Conservation (phyloP, 1,140 invertebrate genomes). For the Anthonomus grandis region DNA sequence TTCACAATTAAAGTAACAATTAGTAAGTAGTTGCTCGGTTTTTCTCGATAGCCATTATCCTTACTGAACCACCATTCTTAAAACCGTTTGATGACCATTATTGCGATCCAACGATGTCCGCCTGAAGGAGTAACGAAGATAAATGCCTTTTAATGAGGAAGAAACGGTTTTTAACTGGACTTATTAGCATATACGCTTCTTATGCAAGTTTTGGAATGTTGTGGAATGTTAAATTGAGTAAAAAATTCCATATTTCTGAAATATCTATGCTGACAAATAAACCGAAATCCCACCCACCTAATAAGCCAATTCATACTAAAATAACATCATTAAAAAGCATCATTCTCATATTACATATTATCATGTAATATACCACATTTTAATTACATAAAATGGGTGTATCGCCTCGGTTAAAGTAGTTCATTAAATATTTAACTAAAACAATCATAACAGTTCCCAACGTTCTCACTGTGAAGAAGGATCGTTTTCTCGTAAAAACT, state of each 20-base stretch:
- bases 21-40: too few relatives aligned
- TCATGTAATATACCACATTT: background rate
- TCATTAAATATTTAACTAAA: too few relatives aligned
- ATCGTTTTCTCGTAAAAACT: too few relatives aligned
- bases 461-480: too few relatives aligned
- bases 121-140: conserved; percentile 7
- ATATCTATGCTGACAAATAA: background rate
- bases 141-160: conserved; percentile 10
- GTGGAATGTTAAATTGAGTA: background rate
- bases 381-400: too few relatives aligned
- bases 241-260: background rate
- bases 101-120: conserved; percentile 11
- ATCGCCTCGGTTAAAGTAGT: too few relatives aligned
- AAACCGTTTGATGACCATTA: conserved; percentile 12
- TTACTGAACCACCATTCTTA: background rate
- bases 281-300: background rate
- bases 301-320: background rate
- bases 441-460: too few relatives aligned
- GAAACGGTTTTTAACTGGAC: conserved; percentile 3
- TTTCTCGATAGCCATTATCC: conserved; percentile 1
- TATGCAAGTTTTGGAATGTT: background rate
- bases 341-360: background rate
- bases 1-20: too few relatives aligned
- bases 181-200: conserved; percentile 20
- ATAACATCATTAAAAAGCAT: background rate